Conservation (phyloP, 2,888 invertebrate genomes). For the Cartodere bifasciata region DNA sequence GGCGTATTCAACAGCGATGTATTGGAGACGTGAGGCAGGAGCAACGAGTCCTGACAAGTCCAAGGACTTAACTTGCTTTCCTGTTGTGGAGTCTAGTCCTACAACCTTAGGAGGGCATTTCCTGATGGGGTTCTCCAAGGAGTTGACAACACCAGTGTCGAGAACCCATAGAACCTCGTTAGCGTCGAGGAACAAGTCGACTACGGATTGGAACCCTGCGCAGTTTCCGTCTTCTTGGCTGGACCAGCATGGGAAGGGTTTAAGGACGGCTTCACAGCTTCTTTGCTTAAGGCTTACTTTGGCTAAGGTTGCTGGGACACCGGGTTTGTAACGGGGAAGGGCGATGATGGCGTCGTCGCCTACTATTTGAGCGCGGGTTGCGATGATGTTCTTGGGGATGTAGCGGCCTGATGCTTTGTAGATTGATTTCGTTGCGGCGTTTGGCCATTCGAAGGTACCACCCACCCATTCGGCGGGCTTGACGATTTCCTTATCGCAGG, state of each 20-base stretch:
- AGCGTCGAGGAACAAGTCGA: constrained; percentile 49
- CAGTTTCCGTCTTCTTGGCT: constrained; percentile 59
- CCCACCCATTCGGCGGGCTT: constrained; percentile 34
- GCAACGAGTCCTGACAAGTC: constrained; percentile 41
- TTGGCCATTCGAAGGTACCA: constrained; percentile 41
- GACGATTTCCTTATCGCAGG: constrained; percentile 11
- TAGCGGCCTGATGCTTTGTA: constrained; percentile 44
- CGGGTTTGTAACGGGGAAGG: constrained; percentile 46
- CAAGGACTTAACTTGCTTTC: constrained; percentile 44
- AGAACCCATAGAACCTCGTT: constrained; percentile 46
- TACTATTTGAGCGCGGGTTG: constrained; percentile 46
- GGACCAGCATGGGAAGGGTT: constrained; percentile 55
- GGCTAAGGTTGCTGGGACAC: constrained; percentile 48
- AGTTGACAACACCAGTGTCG: constrained; percentile 47
- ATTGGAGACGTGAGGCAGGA: constrained; percentile 42
- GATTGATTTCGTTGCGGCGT: constrained; percentile 42
- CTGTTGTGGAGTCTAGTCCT: constrained; percentile 42
- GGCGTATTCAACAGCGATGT: constrained; percentile 45
- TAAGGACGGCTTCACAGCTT: constrained; percentile 38
- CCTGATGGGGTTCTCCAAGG: constrained; percentile 43
- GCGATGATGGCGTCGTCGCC: constrained; percentile 45
- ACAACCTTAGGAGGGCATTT: constrained; percentile 48
- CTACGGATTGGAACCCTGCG: constrained; percentile 55
- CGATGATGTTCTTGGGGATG: constrained; percentile 45
- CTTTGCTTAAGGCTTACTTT: constrained; percentile 39